Conservation (phyloP, 1,140 invertebrate species). For the Conus ventricosus region DNA sequence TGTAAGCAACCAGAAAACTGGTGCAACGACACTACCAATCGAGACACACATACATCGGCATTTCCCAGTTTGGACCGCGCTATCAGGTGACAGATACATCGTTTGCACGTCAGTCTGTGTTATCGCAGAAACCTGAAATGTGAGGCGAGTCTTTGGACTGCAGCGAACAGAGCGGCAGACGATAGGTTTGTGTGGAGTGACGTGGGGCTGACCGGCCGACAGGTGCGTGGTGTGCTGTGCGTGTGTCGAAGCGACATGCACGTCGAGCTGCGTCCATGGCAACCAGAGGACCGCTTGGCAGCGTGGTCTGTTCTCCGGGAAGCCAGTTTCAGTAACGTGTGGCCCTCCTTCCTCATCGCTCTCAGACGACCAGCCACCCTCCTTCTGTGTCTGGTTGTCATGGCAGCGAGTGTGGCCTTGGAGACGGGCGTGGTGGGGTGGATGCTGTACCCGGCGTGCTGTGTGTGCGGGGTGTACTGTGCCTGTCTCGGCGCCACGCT, state of each 20-base stretch:
- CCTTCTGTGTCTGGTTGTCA: neutral
- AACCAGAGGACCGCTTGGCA: conserved; percentile 21
- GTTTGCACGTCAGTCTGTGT: too few species aligned
- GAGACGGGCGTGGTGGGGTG: neutral
- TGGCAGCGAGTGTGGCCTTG: neutral
- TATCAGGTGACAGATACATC: too few species aligned
- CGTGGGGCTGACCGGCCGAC: too few species aligned
- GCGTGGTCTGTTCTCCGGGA: conserved; percentile 44
- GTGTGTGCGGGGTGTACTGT: conserved; percentile 24
- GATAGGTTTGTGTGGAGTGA: too few species aligned
- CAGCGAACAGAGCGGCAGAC: too few species aligned
- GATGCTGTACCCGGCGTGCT: neutral
- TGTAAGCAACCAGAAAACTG: too few species aligned
- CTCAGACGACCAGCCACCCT: conserved; percentile 7
- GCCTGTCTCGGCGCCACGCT: conserved; percentile 28
- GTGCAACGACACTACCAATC: too few species aligned
- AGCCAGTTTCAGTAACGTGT: conserved; percentile 50
- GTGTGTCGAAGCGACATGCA: neutral
- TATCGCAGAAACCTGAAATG: too few species aligned
- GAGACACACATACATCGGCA: too few species aligned
- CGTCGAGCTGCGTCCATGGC: conserved; percentile 44
- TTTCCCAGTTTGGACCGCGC: too few species aligned
- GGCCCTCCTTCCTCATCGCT: conserved; percentile 40
- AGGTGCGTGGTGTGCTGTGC: too few species aligned
- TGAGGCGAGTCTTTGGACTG: too few species aligned